Percentiles rank a stretch among this genome's conserved stretches.
These are phyloP conservation scores for Pyxicephalus adspersus DNA, from an alignment of 2,113 vertebrate genomes.

Conservation along the genomic window DNA sequence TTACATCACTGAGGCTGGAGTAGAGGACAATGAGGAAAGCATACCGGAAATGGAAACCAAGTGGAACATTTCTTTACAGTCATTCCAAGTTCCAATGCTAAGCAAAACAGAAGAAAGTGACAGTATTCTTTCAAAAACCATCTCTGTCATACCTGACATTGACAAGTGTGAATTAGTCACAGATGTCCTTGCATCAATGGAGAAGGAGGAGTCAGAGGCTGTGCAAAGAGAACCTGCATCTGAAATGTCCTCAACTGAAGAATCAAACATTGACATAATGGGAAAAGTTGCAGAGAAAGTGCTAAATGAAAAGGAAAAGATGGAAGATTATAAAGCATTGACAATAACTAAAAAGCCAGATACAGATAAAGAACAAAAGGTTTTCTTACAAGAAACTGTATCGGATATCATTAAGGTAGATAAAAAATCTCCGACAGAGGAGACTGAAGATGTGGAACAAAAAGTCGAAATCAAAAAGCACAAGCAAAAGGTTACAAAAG, in stretches of 20 bases:
- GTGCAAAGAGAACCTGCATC: too few species aligned
- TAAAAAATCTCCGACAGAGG: not conserved
- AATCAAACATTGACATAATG: too few species aligned
- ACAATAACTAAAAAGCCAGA: not conserved
- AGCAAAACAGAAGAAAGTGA: not conserved
- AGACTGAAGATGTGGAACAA: not conserved
- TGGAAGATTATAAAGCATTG: too few species aligned
- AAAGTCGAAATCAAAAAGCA: slow-evolving; percentile 24
- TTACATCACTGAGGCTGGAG: not conserved
- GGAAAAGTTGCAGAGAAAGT: not conserved
- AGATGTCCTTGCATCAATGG: not conserved
- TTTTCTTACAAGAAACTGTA: not conserved
- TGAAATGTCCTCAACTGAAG: not conserved
- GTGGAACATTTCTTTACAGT: not conserved
- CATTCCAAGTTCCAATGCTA: not conserved
- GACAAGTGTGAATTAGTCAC: not conserved
- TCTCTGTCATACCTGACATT: not conserved
- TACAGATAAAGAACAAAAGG: not conserved
- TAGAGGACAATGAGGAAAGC: not conserved
- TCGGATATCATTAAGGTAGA: not conserved
- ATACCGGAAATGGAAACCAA: not conserved
- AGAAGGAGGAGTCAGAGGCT: not conserved
- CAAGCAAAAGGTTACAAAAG: slow-evolving; percentile 5
- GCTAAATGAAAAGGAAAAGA: not conserved
- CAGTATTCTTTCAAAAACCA: not conserved